Evolutionary conservation across 2,888 invertebrate genomes (phyloP), one percentile per base, ranked within the genome.

Genomic region (Chironomus tentans): DNA sequence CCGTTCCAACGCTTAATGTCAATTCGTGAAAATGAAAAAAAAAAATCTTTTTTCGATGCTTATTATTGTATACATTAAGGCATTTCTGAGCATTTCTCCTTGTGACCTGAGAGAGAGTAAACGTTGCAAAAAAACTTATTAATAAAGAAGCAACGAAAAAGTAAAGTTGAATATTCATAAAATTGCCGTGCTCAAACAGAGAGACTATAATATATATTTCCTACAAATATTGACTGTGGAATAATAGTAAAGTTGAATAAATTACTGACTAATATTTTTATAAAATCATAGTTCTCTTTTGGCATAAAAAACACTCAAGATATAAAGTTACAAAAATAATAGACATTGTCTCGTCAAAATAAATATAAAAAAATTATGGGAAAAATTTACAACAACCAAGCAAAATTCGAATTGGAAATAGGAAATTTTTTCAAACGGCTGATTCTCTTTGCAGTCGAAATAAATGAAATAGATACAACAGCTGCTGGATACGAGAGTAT

Each of bases 391-490:
- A 56, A 56, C 7, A 56, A 56, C 7, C 65, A 65, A 24, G 13
- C 21, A 13, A 13, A 65, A 24, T 65, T 65, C 4, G 47, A 65
- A 24, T 12, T 73, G 65, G 74, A 74, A 22, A 47, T 74, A 5
- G 74, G 62, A 74, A 61, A 65, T 6, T 65, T 74, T 6, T 15
- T 48, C 48, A 70, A 73, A 15, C 38, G 74, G 21, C 74, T 74
- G 48, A 68, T 74, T 61, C 28, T 76, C 18, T 69, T 76, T 69
- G 69, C 38, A 69, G 69, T 68, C 22, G 69, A 76, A 50, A 24
- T 76, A 22, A 62, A 76, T 15, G 76, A 76, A 6, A 47, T 76
- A 22, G 68, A 28, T 1, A 38, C 68, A 24, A 75, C 68, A 24
- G 62, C 76, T 18, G 56, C 56, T 56, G 56, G 56, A 28, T 68